These are phyloP conservation scores for Oceanodroma tethys DNA, from an alignment of 2,113 vertebrate genomes.

Conservation along the genomic window DNA sequence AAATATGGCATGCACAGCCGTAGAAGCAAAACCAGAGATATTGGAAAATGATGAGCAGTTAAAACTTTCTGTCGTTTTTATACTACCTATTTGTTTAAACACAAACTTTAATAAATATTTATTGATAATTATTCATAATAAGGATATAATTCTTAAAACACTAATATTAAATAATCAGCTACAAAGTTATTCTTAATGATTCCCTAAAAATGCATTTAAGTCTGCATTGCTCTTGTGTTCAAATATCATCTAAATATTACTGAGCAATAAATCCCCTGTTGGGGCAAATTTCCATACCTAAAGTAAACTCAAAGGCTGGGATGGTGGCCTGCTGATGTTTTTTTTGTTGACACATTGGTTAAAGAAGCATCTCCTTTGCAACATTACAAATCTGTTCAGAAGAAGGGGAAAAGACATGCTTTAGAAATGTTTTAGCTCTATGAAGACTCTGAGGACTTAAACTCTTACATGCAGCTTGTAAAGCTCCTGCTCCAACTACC, in stretches of 20 bases:
- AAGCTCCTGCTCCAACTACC: not conserved
- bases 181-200: not conserved
- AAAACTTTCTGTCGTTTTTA: not conserved
- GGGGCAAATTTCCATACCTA: not conserved
- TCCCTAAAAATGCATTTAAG: not conserved
- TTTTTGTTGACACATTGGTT: conserved; percentile 23
- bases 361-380: conserved; percentile 47
- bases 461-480: conserved; percentile 9
- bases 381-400: conserved; percentile 30
- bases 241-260: not conserved
- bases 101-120: not conserved
- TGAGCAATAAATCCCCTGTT: not conserved
- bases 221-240: not conserved
- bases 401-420: conserved; percentile 29
- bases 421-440: conserved; percentile 51
- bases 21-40: not conserved
- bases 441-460: conserved; percentile 50
- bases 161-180: not conserved
- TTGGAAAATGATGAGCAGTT: not conserved
- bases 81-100: not conserved
- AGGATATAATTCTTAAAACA: not conserved
- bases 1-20: not conserved
- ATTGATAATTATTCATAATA: not conserved
- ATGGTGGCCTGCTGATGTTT: not conserved
- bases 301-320: not conserved